Percentiles rank a stretch among this genome's conserved stretches.
phyloP scores from a whole-genome alignment of 2,113 vertebrate genomes.

The Muntiacus reevesi region DNA sequence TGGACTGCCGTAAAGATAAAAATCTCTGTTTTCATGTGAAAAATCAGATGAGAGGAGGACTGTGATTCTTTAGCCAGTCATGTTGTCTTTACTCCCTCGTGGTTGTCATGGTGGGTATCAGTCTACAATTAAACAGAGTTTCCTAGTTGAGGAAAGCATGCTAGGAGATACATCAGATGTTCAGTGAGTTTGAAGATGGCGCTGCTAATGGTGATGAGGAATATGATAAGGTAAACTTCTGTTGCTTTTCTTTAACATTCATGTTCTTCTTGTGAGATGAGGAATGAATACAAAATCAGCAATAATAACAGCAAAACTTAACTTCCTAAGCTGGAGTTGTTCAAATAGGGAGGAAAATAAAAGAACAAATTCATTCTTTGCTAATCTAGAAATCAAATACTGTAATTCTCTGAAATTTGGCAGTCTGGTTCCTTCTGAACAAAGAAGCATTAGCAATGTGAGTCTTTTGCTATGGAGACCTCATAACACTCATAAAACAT shows the following conservation, averaged over 20 bases:
- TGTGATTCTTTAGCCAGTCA: neutral
- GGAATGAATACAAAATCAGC: neutral
- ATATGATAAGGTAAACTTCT: neutral
- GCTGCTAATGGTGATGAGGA: neutral
- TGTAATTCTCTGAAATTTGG: conserved; percentile 10
- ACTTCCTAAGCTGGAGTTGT: neutral
- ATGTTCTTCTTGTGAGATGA: neutral
- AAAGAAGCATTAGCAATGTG: conserved; percentile 44
- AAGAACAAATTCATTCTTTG: conserved; percentile 23
- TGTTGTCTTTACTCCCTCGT: neutral
- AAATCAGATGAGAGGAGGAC: neutral
- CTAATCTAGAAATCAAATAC: conserved; percentile 44
- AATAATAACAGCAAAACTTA: neutral
- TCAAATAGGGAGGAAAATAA: neutral
- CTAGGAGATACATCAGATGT: neutral
- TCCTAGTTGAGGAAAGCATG: neutral
- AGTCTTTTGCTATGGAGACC: neutral
- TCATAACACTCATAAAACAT: conserved; percentile 14
- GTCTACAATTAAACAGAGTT: neutral
- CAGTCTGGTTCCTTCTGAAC: neutral
- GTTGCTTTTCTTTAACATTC: neutral
- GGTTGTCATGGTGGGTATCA: neutral
- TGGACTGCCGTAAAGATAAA: neutral
- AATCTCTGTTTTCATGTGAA: neutral
- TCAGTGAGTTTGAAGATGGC: neutral